Evolutionary conservation across 2,888 invertebrate species (phyloP), one percentile per base, ranked within the genome.

Genomic region (Orthonevra nobilis): DNA sequence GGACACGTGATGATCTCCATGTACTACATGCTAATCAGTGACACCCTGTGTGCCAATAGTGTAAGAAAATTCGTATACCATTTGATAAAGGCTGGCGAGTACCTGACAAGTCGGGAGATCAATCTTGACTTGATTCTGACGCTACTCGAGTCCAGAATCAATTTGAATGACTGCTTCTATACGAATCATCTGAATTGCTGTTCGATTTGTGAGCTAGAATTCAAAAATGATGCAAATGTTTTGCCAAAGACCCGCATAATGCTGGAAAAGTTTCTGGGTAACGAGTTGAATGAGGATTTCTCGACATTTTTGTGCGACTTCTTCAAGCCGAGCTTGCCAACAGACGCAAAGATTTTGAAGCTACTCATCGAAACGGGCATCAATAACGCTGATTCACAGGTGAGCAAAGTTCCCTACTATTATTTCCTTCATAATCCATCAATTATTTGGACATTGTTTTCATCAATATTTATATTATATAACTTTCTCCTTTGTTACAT

Each of bases 1-100:
- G 98, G 98, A 0, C 97, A 98, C 87, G 94, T 94, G 6, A 95
- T 95, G 87, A 90, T 97, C 34, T 94, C 95, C 14, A 94, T 97
- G 93, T 93, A 94, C 85, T 94, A 96, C 90, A 92, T 94, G 50
- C 89, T 94, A 46, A 91, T 93, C 15, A 93, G 94, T 0, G 90
- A 91, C 52, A 91, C 92, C 20, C 86, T 95, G 34, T 93, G 91
- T 72, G 92, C 94, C 0, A 91, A 94, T 74, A 94, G 94, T 84
- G 94, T 95, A 2, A 93, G 94, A 82, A 92, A 93, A 82, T 93
- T 93, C 81, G 93, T 93, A 1, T 93, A 92, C 82, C 94, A 94
- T 84, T 90, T 94, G 87, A 93, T 93, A 0, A 90, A 92, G 54
- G 89, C 93, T 74, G 93, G 93, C 63, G 92, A 93, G 81, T 92